Conservation (phyloP, 2,797 vertebrate species). For the Enteromius paludinosus region DNA sequence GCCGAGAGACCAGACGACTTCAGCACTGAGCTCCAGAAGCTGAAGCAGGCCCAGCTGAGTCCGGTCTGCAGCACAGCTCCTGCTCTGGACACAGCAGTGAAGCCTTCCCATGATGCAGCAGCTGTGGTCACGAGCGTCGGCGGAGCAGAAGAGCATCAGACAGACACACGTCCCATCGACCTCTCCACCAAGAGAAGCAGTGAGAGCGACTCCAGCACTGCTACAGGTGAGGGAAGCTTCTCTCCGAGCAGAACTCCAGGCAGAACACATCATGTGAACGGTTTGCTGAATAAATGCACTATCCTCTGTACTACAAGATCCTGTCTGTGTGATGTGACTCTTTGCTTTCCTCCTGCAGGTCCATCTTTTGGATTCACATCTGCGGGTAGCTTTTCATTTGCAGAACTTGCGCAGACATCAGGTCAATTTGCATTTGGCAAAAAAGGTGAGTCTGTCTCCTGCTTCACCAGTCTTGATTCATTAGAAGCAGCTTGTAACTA, state of each 20-base stretch:
- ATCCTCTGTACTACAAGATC: not conserved
- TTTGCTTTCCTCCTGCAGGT: conserved; percentile 63
- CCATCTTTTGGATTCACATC: conserved; percentile 74
- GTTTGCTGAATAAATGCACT: not conserved
- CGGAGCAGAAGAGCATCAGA: not conserved
- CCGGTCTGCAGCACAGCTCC: not conserved
- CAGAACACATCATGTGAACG: not conserved
- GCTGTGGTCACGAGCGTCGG: not conserved
- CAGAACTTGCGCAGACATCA: conserved; percentile 87
- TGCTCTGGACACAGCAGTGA: conserved; percentile 55
- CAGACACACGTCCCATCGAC: conserved; percentile 80
- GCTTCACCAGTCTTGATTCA: not conserved
- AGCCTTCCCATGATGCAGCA: conserved; percentile 17
- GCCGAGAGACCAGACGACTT: conserved; percentile 82
- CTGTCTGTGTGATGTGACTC: too few species aligned
- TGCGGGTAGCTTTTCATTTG: conserved; percentile 84
- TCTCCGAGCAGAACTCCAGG: not conserved
- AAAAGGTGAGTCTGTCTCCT: conserved; percentile 77
- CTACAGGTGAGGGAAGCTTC: not conserved
- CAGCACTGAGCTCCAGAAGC: conserved; percentile 84
- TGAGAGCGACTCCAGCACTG: conserved; percentile 68
- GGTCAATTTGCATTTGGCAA: conserved; percentile 88
- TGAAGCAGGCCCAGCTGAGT: conserved; percentile 73
- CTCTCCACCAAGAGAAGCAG: conserved; percentile 85
- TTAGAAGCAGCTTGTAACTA: not conserved